Percentiles rank a stretch among this genome's conserved stretches.
Conservation (phyloP, 2,888 invertebrate species). For the Plusia festucae region DNA sequence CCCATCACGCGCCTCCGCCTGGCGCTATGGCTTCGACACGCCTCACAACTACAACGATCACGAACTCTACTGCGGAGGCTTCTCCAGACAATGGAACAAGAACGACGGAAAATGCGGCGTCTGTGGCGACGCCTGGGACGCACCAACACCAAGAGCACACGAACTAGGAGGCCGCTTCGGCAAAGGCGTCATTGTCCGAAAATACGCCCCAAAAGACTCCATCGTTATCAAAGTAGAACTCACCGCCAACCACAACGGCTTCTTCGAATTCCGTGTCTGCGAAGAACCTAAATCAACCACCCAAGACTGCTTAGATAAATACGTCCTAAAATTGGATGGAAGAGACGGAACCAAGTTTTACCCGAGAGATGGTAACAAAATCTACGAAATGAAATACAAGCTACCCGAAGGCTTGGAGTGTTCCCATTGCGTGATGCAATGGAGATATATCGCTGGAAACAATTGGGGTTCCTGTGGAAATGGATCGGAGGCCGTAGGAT, state of each 20-base stretch:
- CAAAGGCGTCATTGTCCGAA: constrained; percentile 94
- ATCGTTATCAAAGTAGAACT: constrained; percentile 94
- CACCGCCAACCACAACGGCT: constrained; percentile 96
- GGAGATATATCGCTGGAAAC: constrained; percentile 96
- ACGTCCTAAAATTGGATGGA: constrained; percentile 90
- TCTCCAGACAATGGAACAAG: constrained; percentile 94
- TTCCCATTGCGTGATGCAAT: constrained; percentile 95
- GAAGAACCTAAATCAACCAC: constrained; percentile 92
- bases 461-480: constrained; percentile 94
- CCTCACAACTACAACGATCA: constrained; percentile 97
- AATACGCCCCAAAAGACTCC: constrained; percentile 91
- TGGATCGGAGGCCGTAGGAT: constrained; percentile 94
- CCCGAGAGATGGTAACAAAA: constrained; percentile 93
- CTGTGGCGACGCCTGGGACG: constrained; percentile 96
- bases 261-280: constrained; percentile 95
- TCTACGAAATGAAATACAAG: constrained; percentile 93
- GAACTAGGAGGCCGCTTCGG: constrained; percentile 96
- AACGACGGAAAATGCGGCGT: constrained; percentile 96
- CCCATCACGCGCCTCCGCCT: constrained; percentile 95
- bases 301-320: constrained; percentile 94
- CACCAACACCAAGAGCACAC: constrained; percentile 92
- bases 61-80: constrained; percentile 96
- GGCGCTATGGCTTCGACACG: constrained; percentile 96
- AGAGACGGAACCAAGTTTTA: constrained; percentile 90
- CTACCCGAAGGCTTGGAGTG: constrained; percentile 92